phyloP scores from a whole-genome alignment of 2,113 vertebrate species.

The Strigops habroptila region DNA sequence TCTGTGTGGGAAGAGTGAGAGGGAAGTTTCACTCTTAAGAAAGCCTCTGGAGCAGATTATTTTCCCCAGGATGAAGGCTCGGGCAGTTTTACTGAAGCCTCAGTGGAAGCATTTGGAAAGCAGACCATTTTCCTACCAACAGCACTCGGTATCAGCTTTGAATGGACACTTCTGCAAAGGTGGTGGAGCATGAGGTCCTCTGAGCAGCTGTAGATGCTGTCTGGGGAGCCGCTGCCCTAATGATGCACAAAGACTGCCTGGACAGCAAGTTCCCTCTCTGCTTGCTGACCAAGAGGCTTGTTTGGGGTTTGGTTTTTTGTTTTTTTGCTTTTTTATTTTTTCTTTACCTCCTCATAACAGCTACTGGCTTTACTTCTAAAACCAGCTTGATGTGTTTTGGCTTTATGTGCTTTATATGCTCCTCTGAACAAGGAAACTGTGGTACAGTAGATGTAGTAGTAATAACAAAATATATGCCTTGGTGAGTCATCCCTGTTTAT shows the following conservation, averaged over 20 bases:
- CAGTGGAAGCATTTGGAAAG: background rate
- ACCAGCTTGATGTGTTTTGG: no score
- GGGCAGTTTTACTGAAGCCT: background rate
- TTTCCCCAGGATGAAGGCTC: background rate
- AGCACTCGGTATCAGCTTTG: background rate
- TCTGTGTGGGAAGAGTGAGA: background rate
- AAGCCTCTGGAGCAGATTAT: background rate
- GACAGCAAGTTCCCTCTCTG: background rate
- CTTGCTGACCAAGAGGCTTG: background rate
- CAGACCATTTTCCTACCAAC: background rate
- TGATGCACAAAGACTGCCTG: accelerated
- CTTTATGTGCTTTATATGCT: background rate
- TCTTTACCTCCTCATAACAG: background rate
- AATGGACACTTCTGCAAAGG: accelerated
- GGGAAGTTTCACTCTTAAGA: background rate
- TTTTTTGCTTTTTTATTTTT: background rate
- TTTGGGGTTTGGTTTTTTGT: background rate
- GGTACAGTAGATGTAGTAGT: background rate
- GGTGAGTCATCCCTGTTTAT: background rate
- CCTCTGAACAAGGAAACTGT: background rate
- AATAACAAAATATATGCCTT: background rate
- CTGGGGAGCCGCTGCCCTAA: background rate
- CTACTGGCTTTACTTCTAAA: background rate
- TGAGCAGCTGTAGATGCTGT: background rate
- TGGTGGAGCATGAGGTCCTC: background rate